Base-by-base conservation (phyloP, 2,888 invertebrate genomes). In the Tinea semifulvella region DNA sequence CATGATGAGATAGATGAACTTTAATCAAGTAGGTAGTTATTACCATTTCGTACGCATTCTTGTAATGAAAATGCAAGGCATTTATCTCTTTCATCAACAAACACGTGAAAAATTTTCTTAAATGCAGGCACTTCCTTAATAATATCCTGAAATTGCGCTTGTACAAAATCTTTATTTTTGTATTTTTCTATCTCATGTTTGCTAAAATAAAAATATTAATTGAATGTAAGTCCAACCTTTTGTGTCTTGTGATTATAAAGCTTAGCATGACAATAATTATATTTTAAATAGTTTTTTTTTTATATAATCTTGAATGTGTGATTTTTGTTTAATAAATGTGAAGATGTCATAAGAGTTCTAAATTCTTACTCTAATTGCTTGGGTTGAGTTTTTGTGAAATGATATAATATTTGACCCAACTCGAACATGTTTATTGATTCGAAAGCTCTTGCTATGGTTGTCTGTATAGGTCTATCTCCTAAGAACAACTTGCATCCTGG, bases 91-190 rank as follows among this genome's bases (percentile, higher is more conserved):
- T 79, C 80, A 49, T 80, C 77, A 13, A 80, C 80, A 50, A 80
- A 77, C 45, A 79, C 80, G 50, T 76, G 75, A 50, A 79, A 80
- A 54, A 80, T 77, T 54, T 80, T 80, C 54, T 68, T 76, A 51
- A 80, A 80, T 3, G 80, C 80, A 1, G 80, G 80, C 26, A 76
- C 79, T 48, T 76, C 76, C 48, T 59, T 63, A 1, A 63, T 75
- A 27, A 80, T 79, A 50, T 77, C 77, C 44, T 76, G 71, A 51
- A 80, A 79, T 47, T 80, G 80, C 11, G 73, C 64, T 51, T 79
- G 75, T 3, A 80, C 73, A 45, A 68, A 80, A 38, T 77, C 71
- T 52, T 67, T 68, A 47, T 74, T 67, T 58, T 77, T 80, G 50
- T 79, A 80, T 50, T 52, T 69, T 53, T 80, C 80, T 44, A 80